A percentile compares a stretch with the other conserved stretches of the same genome.
Evolutionary conservation across 2,113 vertebrate species (phyloP).

Genomic region (Pseudorasbora parva): DNA sequence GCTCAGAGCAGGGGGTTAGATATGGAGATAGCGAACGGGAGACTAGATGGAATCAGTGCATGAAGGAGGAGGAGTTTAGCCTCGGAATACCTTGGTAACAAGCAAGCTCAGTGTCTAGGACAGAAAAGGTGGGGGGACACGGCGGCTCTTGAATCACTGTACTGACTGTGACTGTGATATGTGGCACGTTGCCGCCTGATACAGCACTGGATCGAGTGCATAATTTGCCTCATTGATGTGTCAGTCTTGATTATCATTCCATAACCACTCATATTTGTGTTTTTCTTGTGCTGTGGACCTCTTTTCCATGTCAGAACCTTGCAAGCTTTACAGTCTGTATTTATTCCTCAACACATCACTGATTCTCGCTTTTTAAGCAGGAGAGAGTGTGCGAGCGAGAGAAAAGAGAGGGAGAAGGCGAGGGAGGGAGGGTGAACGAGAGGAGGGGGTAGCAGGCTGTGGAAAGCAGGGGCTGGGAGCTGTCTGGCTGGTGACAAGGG

Average conservation of each 20-base stretch:
- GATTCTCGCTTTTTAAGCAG: conserved; percentile 49
- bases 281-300: conserved; percentile 45
- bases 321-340: conserved; percentile 56
- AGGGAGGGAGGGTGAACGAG: conserved; percentile 55
- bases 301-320: conserved; percentile 55
- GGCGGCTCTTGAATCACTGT: conserved; percentile 43
- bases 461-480: conserved; percentile 66
- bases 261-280: conserved; percentile 37
- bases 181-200: conserved; percentile 45
- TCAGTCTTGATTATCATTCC: conserved; percentile 30
- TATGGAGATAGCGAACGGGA: conserved; percentile 49
- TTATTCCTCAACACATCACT: conserved; percentile 54
- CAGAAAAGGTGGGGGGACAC: conserved; percentile 5
- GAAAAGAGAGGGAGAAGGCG: conserved; percentile 52
- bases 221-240: not conserved
- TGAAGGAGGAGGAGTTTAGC: conserved; percentile 64
- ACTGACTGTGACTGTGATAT: conserved; percentile 37
- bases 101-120: conserved; percentile 72
- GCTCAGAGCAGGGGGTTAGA: conserved; percentile 14
- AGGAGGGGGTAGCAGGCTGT: conserved; percentile 55
- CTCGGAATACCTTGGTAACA: conserved; percentile 80
- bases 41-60: conserved; percentile 55
- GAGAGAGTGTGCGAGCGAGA: conserved; percentile 50
- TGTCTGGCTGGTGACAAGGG: conserved; percentile 61
- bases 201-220: conserved; percentile 18